phyloP scores from a whole-genome alignment of 53 echinoderm and acorn worm species.

The Zoroaster sp. region DNA sequence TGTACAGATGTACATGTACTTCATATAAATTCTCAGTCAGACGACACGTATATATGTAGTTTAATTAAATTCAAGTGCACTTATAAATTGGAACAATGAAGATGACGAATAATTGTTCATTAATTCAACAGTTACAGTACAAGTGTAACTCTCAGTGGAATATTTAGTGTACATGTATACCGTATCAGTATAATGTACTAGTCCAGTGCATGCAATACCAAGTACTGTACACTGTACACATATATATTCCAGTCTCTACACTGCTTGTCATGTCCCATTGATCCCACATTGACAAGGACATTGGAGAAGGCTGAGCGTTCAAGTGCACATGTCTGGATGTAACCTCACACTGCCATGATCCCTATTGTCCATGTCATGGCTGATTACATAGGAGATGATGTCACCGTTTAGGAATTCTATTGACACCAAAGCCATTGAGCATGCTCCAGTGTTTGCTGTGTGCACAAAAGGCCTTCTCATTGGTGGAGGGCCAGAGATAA shows the following conservation, averaged over 20 bases:
- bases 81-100: too few species aligned
- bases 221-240: background rate
- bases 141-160: too few species aligned
- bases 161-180: background rate
- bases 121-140: too few species aligned
- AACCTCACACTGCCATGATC: background rate
- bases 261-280: background rate
- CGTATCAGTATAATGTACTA: background rate
- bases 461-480: background rate
- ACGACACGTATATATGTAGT: conserved; percentile 7
- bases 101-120: too few species aligned
- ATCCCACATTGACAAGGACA: background rate
- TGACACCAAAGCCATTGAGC: background rate
- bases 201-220: background rate
- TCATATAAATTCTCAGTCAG: too few species aligned
- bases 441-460: background rate
- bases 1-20: background rate
- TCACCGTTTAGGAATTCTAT: background rate
- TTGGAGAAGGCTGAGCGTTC: background rate
- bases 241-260: too few species aligned
- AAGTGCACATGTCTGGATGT: background rate
- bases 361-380: background rate
- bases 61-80: too few species aligned
- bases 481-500: background rate
- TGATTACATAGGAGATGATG: background rate